These are phyloP conservation scores for Rambutsinella grinnellia DNA, from an alignment of 2,888 invertebrate genomes.

Conservation along the genomic window DNA sequence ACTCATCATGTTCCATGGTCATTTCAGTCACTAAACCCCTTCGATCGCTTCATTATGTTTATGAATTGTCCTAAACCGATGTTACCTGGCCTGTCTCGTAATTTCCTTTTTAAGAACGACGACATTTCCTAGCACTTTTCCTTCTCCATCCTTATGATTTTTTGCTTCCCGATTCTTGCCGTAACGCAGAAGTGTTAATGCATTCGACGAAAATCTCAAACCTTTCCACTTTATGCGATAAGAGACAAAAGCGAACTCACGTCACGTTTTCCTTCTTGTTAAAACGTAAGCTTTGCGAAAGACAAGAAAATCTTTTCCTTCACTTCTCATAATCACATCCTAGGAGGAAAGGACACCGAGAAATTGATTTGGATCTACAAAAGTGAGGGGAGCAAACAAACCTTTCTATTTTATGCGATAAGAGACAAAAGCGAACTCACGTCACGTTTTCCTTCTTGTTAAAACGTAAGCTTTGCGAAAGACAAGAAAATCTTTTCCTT, in stretches of 20 bases:
- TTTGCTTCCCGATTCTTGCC: no score
- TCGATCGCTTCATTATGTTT: constrained; percentile 24
- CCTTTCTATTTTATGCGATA: constrained; percentile 6
- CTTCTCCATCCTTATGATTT: no score
- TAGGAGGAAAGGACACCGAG: constrained; percentile 27
- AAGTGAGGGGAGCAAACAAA: constrained; percentile 18
- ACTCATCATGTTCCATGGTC: constrained; percentile 23
- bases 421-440: constrained; percentile 7
- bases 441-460: constrained; percentile 44
- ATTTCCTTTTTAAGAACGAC: constrained; percentile 33
- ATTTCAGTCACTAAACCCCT: constrained; percentile 14
- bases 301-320: constrained; percentile 38
- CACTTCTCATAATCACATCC: background rate
- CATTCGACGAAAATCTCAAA: no score
- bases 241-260: constrained; percentile 15
- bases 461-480: constrained; percentile 3
- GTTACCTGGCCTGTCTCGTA: constrained; percentile 48
- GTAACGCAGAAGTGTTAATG: no score
- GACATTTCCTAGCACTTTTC: no score
- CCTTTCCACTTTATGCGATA: constrained; percentile 6
- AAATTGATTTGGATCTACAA: constrained; percentile 20
- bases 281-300: constrained; percentile 3
- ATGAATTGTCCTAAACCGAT: constrained; percentile 25
- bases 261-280: constrained; percentile 21
- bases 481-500: constrained; percentile 38